Conservation (phyloP, 2,113 vertebrate genomes). For the Ramphastos sulfuratus region DNA sequence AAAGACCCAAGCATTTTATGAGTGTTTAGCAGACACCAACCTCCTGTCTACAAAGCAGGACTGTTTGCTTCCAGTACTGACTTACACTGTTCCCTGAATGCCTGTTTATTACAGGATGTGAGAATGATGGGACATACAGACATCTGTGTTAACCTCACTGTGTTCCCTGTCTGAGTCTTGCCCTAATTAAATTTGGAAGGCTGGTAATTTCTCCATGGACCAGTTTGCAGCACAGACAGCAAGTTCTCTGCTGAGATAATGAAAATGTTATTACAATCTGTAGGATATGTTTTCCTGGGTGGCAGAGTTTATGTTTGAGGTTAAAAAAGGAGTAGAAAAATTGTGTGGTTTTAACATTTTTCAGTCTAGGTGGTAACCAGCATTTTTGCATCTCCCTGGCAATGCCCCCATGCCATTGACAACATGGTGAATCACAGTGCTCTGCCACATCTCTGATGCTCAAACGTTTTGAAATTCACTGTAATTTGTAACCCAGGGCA, state of each 20-base stretch:
- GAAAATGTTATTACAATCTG: constrained; percentile 43
- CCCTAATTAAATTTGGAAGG: constrained; percentile 65
- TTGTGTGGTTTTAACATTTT: background rate
- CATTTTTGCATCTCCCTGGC: background rate
- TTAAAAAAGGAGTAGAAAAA: background rate
- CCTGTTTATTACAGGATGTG: constrained; percentile 35
- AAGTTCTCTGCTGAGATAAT: constrained; percentile 43
- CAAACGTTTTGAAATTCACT: background rate
- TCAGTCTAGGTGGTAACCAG: background rate
- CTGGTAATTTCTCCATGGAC: constrained; percentile 52
- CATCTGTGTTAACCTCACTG: constrained; percentile 54
- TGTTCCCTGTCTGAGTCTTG: constrained; percentile 44
- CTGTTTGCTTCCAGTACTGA: constrained; percentile 22
- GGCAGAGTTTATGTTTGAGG: background rate
- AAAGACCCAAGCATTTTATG: background rate
- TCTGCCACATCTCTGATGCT: background rate
- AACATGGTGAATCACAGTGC: background rate
- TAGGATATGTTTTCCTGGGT: constrained; percentile 1
- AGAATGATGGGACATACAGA: constrained; percentile 42
- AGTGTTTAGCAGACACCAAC: background rate
- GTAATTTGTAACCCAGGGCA: background rate
- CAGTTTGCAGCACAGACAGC: constrained; percentile 21
- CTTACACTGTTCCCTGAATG: background rate
- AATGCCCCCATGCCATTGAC: background rate
- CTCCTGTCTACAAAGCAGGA: background rate